A percentile compares a stretch with the other conserved stretches of the same genome.
Conservation (phyloP, 1,140 invertebrate genomes). For the Drosophila littoralis region DNA sequence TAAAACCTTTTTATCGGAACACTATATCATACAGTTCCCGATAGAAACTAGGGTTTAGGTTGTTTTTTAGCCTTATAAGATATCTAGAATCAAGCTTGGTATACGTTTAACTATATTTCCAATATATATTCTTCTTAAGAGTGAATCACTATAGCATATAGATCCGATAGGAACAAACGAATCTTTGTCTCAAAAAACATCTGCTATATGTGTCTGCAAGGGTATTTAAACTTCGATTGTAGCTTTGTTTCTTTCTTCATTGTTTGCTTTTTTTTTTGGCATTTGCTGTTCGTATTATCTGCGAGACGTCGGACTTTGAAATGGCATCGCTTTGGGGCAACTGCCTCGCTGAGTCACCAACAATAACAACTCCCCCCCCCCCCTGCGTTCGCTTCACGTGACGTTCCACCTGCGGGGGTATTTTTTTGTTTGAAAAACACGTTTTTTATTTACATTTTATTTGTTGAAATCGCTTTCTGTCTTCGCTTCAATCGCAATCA, state of each 20-base stretch:
- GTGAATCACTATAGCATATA: no score
- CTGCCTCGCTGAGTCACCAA: constrained; percentile 38
- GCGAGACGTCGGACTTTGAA: background rate
- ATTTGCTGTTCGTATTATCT: constrained; percentile 30
- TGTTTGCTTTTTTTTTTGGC: background rate
- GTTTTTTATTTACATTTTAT: constrained; percentile 31
- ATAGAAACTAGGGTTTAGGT: no score
- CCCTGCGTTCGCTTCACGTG: constrained; percentile 23
- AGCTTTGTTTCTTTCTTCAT: background rate
- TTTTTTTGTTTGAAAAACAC: constrained; percentile 29
- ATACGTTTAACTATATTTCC: no score
- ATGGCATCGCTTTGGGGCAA: constrained; percentile 30
- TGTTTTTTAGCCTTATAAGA: no score
- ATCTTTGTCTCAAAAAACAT: no score
- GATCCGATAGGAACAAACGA: no score
- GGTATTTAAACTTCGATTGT: background rate
- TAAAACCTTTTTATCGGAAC: no score
- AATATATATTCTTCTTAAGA: no score
- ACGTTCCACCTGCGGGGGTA: constrained; percentile 14
- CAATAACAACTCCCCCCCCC: background rate
- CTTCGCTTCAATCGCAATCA: constrained; percentile 45
- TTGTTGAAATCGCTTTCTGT: constrained; percentile 3
- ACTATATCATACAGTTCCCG: no score
- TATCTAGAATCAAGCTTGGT: no score
- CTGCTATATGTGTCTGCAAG: background rate